Evolutionary conservation across 1,140 invertebrate species (phyloP).

Genomic region (Drosophila erecta): DNA sequence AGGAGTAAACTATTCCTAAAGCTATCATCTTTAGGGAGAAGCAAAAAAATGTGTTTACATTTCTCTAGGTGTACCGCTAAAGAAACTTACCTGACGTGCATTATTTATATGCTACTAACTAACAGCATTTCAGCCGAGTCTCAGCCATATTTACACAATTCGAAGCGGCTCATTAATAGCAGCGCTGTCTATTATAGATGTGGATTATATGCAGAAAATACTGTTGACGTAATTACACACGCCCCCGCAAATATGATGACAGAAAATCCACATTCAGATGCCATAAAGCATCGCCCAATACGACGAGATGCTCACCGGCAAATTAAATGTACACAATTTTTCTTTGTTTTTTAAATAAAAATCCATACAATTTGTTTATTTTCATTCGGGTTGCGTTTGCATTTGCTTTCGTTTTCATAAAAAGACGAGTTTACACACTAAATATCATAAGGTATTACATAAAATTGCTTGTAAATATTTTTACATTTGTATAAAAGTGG

Average conservation of each 20-base stretch:
- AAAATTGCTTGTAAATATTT: slow-evolving; percentile 57
- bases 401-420: slow-evolving; percentile 44
- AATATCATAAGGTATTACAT: slow-evolving; percentile 57
- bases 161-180: slow-evolving; percentile 43
- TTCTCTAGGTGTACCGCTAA: neutral
- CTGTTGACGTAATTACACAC: slow-evolving; percentile 51
- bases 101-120: slow-evolving; percentile 12
- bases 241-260: slow-evolving; percentile 2
- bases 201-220: slow-evolving; percentile 20
- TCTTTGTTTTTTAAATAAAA: slow-evolving; percentile 54
- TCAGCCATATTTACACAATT: slow-evolving; percentile 6
- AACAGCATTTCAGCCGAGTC: neutral
- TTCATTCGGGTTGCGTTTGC: slow-evolving; percentile 43
- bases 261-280: neutral
- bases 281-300: neutral
- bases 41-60: no score
- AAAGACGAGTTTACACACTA: slow-evolving; percentile 61
- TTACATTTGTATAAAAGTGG: slow-evolving; percentile 55
- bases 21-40: neutral
- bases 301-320: neutral
- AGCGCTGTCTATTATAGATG: slow-evolving; percentile 2
- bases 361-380: slow-evolving; percentile 71
- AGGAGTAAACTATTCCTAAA: neutral
- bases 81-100: slow-evolving; percentile 10
- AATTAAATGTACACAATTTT: slow-evolving; percentile 1